Base-by-base conservation (phyloP, 30 jellyfish, hydroid and myxozoan species). In the Catostylus mosaicus region DNA sequence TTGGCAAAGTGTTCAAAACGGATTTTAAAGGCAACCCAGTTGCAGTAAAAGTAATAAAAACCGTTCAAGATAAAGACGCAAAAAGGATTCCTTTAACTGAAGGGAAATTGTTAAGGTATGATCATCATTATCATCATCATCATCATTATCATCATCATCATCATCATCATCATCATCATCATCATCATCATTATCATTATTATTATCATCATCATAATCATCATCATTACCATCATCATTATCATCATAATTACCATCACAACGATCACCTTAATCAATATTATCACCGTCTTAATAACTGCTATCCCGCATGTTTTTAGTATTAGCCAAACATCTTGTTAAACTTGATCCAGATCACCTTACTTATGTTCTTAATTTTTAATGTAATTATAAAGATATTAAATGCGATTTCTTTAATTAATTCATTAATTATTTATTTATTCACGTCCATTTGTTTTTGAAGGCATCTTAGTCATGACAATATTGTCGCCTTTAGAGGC, bases 401-500 rank as follows among this genome's bases (percentile, higher is more conserved):
- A 67, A n/a, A 18, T 67, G 14, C 16, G 62, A 23, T 31, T 26
- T 14, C 10, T 9, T 67, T 9, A 67, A 10, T 10, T 8, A 9
- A 10, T 18, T 8, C 14, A 9, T 29, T 14, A n/a, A n/a, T n/a
- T n/a, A n/a, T n/a, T n/a, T n/a, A n/a, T n/a, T n/a, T n/a, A n/a
- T n/a, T n/a, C n/a, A n/a, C n/a, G n/a, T n/a, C 24, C 24, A 10
- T 16, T 18, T 18, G 19, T 51, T 43, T 85, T 63, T 19, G 3
- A 60, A 88, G 97, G 74, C 90, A 74, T 64, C 85, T 88, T 72
- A 73, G 90, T 60, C 97, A 88, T 67, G 97, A 88, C 34, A 88
- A 88, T 67, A 88, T 88, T 22, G 90, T 88, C 34, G 97, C 97
- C 32, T 88, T 78, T 67, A 59, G 97, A 71, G 97, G 97, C 33